phyloP scores from a whole-genome alignment of 2,113 vertebrate genomes.

The Onychostoma macrolepis region DNA sequence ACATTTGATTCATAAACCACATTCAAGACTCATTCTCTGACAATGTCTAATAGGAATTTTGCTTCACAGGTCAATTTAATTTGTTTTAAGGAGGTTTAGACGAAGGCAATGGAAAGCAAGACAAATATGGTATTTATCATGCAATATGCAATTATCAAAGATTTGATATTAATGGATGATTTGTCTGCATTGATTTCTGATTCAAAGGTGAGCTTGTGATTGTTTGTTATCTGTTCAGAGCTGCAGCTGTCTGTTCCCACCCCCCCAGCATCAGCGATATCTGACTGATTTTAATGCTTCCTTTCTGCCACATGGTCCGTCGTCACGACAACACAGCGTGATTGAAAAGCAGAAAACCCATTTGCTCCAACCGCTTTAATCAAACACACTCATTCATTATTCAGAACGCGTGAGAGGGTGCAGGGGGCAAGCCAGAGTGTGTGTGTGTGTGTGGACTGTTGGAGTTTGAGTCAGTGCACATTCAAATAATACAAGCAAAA shows the following conservation, averaged over 20 bases:
- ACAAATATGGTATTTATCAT: not conserved
- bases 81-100: not conserved
- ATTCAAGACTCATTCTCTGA: not conserved
- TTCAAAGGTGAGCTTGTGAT: constrained; percentile 30
- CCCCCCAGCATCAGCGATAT: not conserved
- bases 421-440: constrained; percentile 42
- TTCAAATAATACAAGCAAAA: not conserved
- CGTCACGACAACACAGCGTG: constrained; percentile 48
- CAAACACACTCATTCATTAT: constrained; percentile 73
- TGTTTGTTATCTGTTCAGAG: constrained; percentile 13
- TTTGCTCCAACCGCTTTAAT: constrained; percentile 60
- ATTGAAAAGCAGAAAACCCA: constrained; percentile 54
- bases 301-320: constrained; percentile 41
- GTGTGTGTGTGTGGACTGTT: constrained; percentile 20
- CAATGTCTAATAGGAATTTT: not conserved
- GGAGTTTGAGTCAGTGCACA: not conserved
- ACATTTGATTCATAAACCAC: not conserved
- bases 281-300: constrained; percentile 42
- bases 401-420: constrained; percentile 67
- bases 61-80: not conserved
- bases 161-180: not conserved
- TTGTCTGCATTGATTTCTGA: not conserved
- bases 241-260: constrained; percentile 26
- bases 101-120: not conserved
- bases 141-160: not conserved